These are phyloP conservation scores for Trichomalopsis sarcophagae DNA, from an alignment of 1,140 invertebrate genomes.

Conservation along the genomic window DNA sequence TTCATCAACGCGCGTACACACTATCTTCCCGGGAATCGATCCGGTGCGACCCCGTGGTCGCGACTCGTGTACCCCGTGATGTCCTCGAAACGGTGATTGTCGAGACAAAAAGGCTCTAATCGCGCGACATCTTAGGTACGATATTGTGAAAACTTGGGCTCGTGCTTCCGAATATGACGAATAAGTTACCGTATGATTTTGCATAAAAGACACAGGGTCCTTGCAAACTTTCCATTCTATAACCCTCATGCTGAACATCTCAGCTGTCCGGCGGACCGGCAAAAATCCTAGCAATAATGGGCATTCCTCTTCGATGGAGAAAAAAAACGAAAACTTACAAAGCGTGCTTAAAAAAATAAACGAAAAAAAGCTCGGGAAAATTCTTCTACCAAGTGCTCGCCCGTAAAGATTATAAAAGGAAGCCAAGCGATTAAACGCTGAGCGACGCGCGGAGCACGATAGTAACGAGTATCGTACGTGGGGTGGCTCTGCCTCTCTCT, in stretches of 20 bases:
- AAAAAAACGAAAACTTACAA: neutral
- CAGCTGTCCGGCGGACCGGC: neutral
- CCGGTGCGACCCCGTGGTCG: neutral
- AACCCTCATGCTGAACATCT: neutral
- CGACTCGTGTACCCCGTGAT: neutral
- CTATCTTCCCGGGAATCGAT: conserved; percentile 40
- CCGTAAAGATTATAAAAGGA: conserved; percentile 43
- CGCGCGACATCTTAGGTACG: neutral
- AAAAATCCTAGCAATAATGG: neutral
- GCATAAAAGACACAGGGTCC: too few species aligned
- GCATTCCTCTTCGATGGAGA: neutral
- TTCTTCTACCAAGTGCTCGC: neutral
- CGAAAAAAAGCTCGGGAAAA: neutral
- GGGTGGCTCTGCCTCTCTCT: neutral
- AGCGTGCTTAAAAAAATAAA: neutral
- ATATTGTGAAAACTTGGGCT: neutral
- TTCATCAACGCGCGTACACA: conserved; percentile 56
- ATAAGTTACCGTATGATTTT: neutral
- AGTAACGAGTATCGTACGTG: conserved; percentile 42
- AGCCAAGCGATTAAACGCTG: conserved; percentile 37
- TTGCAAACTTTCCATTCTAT: too few species aligned
- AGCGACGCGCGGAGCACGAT: conserved; percentile 10
- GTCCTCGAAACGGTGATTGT: conserved; percentile 29
- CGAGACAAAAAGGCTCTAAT: conserved; percentile 23
- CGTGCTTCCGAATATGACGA: neutral